Base-by-base conservation (phyloP, 1,140 invertebrate species). In the Hylaeus volcanicus region DNA sequence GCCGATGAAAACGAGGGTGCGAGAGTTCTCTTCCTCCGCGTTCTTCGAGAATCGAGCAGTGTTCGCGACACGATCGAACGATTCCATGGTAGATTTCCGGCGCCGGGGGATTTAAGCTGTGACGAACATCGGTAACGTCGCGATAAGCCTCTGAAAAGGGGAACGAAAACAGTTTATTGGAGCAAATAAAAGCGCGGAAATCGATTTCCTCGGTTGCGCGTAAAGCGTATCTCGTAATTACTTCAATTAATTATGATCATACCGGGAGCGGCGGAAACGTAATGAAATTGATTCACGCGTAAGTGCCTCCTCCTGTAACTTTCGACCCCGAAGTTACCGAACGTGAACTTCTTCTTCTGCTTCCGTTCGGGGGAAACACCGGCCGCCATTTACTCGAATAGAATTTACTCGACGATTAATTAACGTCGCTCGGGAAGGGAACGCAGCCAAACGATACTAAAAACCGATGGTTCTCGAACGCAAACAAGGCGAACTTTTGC, bases 351-450 rank as follows among this genome's bases (percentile, higher is more conserved):
- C 75, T 61, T 73, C 65, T 82, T 78, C 61, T 56, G 37, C 53
- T 70, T 74, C 5, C 39, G 55, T 68, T 73, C 65, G 77, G 41
- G 77, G 41, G 48, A 55, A 74, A 55, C 11, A 63, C 43, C 55
- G 65, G 26, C 37, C 41, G 56, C 66, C 71, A 71, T 82, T 82
- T 85, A 73, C 72, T 26, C 60, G 55, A 26, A 37, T 58, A 70
- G 68, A 79, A 85, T 83, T 82, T 86, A 70, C 60, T 74, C 51
- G 53, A 56, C 78, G 79, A 83, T 86, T 86, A 86, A 86, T 86
- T 86, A 86, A 86, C 64, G 77, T 74, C 65, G 64, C 26, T 26
- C 63, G 61, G 64, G 26, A 63, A 48, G 26, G 43, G 53, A 78
- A 55, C 53, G 14, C 26, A 71, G 53, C 45, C 45, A 6, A 53